Evolutionary conservation across 2,113 vertebrate genomes (phyloP).

Genomic region (Zosterops borbonicus): DNA sequence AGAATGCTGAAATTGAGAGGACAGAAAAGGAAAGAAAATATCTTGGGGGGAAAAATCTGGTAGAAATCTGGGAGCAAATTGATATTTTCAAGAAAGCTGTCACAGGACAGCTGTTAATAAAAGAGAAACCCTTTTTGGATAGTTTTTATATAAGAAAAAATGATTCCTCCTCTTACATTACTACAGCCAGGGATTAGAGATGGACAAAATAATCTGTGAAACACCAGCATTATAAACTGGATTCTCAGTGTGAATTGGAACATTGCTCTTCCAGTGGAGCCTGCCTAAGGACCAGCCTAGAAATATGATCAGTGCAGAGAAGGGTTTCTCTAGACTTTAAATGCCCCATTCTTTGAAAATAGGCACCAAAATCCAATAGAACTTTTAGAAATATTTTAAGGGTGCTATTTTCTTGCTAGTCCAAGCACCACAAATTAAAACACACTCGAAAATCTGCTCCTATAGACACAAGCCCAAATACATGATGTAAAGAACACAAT

Average conservation of each 20-base stretch:
- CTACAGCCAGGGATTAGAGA: background rate
- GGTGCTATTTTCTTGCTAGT: background rate
- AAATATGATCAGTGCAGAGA: background rate
- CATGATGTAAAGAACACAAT: background rate
- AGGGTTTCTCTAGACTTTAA: background rate
- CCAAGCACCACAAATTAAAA: background rate
- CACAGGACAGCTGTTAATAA: background rate
- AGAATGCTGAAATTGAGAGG: background rate
- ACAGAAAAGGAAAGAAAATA: background rate
- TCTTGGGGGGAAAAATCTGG: background rate
- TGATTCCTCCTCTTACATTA: background rate
- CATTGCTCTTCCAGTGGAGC: background rate
- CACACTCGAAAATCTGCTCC: background rate
- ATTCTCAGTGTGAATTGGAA: background rate
- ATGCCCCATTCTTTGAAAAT: background rate
- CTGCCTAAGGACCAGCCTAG: background rate
- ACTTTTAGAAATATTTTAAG: background rate
- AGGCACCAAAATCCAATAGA: background rate
- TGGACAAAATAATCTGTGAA: background rate
- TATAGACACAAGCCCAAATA: background rate
- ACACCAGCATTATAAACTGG: background rate
- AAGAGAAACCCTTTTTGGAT: background rate
- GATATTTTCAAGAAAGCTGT: background rate
- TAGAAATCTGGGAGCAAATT: background rate
- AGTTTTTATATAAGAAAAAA: background rate